phyloP scores from a whole-genome alignment of 2,797 vertebrate species.

The Distichodus sexfasciatus region DNA sequence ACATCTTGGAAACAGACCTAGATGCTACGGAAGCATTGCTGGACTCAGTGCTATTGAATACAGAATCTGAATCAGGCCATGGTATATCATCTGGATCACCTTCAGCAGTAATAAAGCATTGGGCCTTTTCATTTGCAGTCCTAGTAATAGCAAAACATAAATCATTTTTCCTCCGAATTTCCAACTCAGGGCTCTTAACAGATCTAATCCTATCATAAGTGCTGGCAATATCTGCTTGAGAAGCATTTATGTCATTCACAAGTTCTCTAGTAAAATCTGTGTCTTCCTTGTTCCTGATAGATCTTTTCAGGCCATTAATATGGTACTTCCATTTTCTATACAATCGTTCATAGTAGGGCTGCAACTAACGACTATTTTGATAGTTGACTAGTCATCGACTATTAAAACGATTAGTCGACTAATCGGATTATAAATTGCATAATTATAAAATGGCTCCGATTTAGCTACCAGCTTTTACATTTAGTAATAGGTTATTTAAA shows the following conservation, averaged over 20 bases:
- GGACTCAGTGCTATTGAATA: constrained; percentile 36
- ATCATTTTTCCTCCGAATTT: constrained; percentile 21
- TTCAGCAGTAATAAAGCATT: constrained; percentile 18
- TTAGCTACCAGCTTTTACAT: too few relatives aligned
- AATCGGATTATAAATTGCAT: too few relatives aligned
- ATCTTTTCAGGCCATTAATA: constrained; percentile 36
- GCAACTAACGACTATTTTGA: too few relatives aligned
- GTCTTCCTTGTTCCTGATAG: constrained; percentile 23
- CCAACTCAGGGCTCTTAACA: constrained; percentile 1
- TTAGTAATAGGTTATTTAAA: too few relatives aligned
- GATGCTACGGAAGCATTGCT: not conserved
- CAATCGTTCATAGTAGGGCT: too few relatives aligned
- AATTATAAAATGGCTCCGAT: too few relatives aligned
- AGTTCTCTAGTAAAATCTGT: constrained; percentile 14
- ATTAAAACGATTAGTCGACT: too few relatives aligned
- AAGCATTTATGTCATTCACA: not conserved
- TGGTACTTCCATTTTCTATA: constrained; percentile 29
- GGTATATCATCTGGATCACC: constrained; percentile 34
- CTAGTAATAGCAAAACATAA: not conserved
- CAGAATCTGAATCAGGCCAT: constrained; percentile 31
- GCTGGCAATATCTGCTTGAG: not conserved
- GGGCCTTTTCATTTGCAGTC: constrained; percentile 3
- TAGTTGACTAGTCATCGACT: too few relatives aligned
- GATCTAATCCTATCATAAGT: too few relatives aligned
- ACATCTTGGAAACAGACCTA: not conserved